These are phyloP conservation scores for Miichthys miiuy DNA, from an alignment of 2,797 vertebrate genomes.

Conservation along the genomic window DNA sequence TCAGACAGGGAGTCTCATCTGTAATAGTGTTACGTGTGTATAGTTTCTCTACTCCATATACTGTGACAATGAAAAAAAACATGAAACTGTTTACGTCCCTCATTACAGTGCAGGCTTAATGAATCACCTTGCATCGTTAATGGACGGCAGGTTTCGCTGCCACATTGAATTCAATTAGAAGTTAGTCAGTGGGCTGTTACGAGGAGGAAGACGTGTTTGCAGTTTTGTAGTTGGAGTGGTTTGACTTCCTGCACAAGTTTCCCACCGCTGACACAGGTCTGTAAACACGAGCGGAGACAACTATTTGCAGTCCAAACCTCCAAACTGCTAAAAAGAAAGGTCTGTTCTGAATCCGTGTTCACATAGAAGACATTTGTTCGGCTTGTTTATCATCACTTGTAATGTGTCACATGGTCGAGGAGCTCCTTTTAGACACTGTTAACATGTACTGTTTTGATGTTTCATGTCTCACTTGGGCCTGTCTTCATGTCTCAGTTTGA, in stretches of 20 bases:
- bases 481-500: constrained; percentile 28
- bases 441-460: constrained; percentile 40
- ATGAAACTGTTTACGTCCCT: constrained; percentile 28
- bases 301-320: neutral
- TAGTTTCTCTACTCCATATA: constrained; percentile 46
- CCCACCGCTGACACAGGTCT: constrained; percentile 17
- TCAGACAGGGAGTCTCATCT: constrained; percentile 40
- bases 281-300: constrained; percentile 37
- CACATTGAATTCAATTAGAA: neutral
- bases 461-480: constrained; percentile 20
- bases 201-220: neutral
- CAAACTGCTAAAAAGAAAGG: neutral
- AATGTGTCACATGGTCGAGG: neutral
- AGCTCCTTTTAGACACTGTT: constrained; percentile 28
- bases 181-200: neutral
- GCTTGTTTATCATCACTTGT: neutral
- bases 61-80: constrained; percentile 57
- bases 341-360: neutral
- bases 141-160: neutral
- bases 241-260: constrained; percentile 13
- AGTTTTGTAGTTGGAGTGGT: constrained; percentile 21
- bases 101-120: neutral
- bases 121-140: neutral
- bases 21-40: constrained; percentile 37
- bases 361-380: neutral